Percentiles rank a stretch among this genome's conserved stretches.
Conservation (phyloP, 2,113 vertebrate genomes). For the Rhinichthys klamathensis region DNA sequence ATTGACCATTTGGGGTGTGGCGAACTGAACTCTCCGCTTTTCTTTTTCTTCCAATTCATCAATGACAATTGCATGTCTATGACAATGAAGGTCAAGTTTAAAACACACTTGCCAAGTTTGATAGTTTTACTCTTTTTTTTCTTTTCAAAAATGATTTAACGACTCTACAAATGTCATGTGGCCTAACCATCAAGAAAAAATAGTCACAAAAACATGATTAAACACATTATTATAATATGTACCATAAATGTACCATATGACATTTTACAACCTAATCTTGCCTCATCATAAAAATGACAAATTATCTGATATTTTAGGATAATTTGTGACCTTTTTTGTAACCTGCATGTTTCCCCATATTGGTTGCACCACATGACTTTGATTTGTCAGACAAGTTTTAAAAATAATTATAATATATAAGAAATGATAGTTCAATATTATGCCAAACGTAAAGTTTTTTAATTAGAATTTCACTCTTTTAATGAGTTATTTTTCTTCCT, state of each 20-base stretch:
- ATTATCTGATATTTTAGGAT: not conserved
- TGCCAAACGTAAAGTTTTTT: too few relatives aligned
- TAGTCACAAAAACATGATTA: not conserved
- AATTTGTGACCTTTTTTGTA: not conserved
- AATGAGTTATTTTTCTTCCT: not conserved
- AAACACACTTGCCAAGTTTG: not conserved
- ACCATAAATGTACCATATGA: too few relatives aligned
- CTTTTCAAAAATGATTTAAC: not conserved
- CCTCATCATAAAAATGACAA: too few relatives aligned
- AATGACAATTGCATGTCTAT: conserved; percentile 10
- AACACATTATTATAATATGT: too few relatives aligned
- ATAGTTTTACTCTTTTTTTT: not conserved
- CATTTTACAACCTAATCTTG: not conserved
- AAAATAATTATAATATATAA: too few relatives aligned
- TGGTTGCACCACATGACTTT: too few relatives aligned
- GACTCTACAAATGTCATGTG: not conserved
- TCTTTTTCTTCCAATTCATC: conserved; percentile 14
- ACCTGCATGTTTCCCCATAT: not conserved
- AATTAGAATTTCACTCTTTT: not conserved
- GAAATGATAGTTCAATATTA: too few relatives aligned
- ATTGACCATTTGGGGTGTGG: not conserved
- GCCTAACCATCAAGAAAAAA: not conserved
- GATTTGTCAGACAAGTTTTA: too few relatives aligned
- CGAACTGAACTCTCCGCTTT: not conserved
- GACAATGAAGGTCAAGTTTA: not conserved